Evolutionary conservation across 2,888 invertebrate genomes (phyloP).

Genomic region (Augochlorella aurata): DNA sequence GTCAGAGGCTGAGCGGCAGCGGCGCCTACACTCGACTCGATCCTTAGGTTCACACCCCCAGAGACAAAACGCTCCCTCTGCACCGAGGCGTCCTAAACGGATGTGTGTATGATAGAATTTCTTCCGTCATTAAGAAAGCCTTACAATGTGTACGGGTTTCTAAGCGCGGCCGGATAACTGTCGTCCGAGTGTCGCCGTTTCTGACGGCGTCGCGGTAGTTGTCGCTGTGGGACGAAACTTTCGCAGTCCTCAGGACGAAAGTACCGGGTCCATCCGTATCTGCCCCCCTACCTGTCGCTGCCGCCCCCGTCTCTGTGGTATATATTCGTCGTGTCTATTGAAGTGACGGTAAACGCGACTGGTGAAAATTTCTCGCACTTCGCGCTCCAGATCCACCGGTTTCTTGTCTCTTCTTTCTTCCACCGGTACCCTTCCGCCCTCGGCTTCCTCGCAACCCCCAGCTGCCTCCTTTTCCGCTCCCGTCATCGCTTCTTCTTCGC

Average conservation of each 20-base stretch:
- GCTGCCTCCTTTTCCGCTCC: constrained; percentile 45
- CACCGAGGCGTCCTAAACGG: constrained; percentile 78
- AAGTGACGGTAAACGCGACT: constrained; percentile 75
- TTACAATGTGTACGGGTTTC: constrained; percentile 77
- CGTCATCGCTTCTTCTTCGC: constrained; percentile 34
- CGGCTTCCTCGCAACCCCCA: constrained; percentile 44
- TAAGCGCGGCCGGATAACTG: constrained; percentile 69
- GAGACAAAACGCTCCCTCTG: constrained; percentile 76
- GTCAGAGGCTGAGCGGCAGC: constrained; percentile 3
- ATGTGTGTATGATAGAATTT: constrained; percentile 81
- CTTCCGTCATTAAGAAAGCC: constrained; percentile 82
- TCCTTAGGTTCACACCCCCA: constrained; percentile 73
- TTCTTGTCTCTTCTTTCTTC: constrained; percentile 66
- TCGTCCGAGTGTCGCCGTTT: constrained; percentile 58
- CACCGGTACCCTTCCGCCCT: constrained; percentile 44
- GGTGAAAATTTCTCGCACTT: constrained; percentile 72
- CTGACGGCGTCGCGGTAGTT: constrained; percentile 3
- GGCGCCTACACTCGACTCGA: constrained; percentile 62
- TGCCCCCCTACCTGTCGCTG: constrained; percentile 16
- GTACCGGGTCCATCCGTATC: constrained; percentile 49
- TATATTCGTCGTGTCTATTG: constrained; percentile 72
- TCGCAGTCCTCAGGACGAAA: constrained; percentile 56
- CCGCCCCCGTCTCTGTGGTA: constrained; percentile 27
- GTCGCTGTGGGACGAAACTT: constrained; percentile 64
- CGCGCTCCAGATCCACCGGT: constrained; percentile 72